Base-by-base conservation (phyloP, 2,888 invertebrate species). In the Chrysomela aeneicollis region DNA sequence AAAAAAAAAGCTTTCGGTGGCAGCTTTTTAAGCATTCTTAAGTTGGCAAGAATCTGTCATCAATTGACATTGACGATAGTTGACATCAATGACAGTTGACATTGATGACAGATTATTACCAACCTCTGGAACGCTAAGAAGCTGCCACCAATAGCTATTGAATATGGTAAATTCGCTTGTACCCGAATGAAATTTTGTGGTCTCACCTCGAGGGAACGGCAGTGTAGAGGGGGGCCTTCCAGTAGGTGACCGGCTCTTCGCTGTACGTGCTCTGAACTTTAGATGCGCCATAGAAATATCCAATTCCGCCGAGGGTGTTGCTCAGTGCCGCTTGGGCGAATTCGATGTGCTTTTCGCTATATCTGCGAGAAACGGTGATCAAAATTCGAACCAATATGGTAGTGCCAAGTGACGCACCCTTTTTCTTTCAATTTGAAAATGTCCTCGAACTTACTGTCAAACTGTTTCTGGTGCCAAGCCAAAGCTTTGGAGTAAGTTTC, bases 291-390 rank as follows among this genome's bases (percentile, higher is more conserved):
- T 96, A 94, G 84, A 98, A 99, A 81, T 98, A 98, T 0, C 99
- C 98, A 64, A 99, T 91, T 0, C 98, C 93, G 0, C 99, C 99
- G 0, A 99, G 75, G 91, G 98, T 90, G 81, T 98, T 98, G 66
- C 97, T 95, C 54, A 98, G 81, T 0, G 93, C 93, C 18, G 93
- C 90, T 77, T 92, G 89, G 0, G 96, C 98, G 80, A 93, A 90
- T 0, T 81, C 77, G 50, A 95, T 86, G 64, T 92, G 89, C 12
- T 89, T 86, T 1, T 87, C 81, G 0, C 83, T 80, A 68, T 87
- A 90, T 0, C 87, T 87, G 77, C 37, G 47, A 50, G 47, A n/a
- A n/a, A n/a, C n/a, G n/a, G n/a, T n/a, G n/a, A n/a, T n/a, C n/a
- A n/a, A 26, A 18, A 62, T 30, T 18, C 6, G 32, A 52, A 64